Evolutionary conservation across 2,113 vertebrate species (phyloP), one percentile per base, ranked within the genome.

Genomic region (Mus pahari): DNA sequence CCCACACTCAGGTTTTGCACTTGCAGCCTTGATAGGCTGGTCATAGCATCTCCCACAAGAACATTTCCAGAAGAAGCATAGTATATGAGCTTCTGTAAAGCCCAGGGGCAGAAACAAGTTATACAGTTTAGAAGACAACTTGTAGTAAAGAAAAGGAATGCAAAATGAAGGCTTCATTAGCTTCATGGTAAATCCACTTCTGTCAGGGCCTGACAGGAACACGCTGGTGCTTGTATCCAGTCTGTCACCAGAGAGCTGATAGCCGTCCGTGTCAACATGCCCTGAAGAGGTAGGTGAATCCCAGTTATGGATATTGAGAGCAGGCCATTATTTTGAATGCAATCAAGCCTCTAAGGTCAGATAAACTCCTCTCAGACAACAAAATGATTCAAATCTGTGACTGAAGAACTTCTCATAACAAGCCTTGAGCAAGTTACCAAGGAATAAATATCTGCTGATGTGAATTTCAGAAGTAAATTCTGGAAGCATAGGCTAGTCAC

Each of bases 131-230:
- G 73, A 68, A 90, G 62, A 83, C 39, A n/a, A 94, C 11, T 96
- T 96, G 91, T 78, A 70, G 94, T 82, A 92, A 70, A 86, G 94
- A 78, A 92, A 92, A 96, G 94, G n/a, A 89, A 89, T 58, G 74
- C 31, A 86, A 33, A 90, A 50, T 89, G 92, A 89, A 53, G 86
- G 89, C 83, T 91, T 91, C 45, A 42, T 79, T 75, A 84, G 5
- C 68, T 89, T 96, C 42, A 8, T 33, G 9, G 42, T 89, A 91
- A 94, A 82, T 86, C 71, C 14, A 5, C n/a, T 33, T 92, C 82
- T 77, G 60, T 31, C 79, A 75, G 13, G 28, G 78, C 28, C 94
- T 86, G 60, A 42, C 24, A 53, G 74, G 71, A 83, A 62, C 26
- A 16, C 33, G n/a, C 42, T 19, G 60, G 48, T 17, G 45, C 10